These are phyloP conservation scores for Euura saliciscinereae DNA, from an alignment of 1,140 invertebrate species.

Conservation along the genomic window DNA sequence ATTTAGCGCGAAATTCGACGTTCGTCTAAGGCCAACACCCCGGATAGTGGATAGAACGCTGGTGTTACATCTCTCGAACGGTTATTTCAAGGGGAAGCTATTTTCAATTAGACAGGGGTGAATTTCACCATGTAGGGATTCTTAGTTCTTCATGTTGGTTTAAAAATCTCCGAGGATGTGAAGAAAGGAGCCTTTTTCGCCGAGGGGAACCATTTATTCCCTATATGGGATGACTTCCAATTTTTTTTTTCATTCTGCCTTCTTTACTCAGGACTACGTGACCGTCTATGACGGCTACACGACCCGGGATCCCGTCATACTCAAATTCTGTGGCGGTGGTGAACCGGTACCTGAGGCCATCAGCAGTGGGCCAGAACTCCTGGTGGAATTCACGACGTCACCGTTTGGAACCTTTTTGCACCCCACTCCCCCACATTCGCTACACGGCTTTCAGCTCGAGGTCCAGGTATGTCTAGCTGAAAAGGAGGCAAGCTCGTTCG, in stretches of 20 bases:
- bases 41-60: too few species aligned
- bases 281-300: conserved; percentile 91
- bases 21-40: not conserved
- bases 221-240: not conserved
- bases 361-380: conserved; percentile 83
- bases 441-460: conserved; percentile 88
- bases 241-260: not conserved
- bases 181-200: too few species aligned
- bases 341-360: conserved; percentile 80
- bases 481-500: too few species aligned
- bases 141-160: too few species aligned
- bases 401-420: conserved; percentile 86
- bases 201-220: not conserved
- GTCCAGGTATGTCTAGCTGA: conserved; percentile 68
- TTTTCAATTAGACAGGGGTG: too few species aligned
- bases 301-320: conserved; percentile 83
- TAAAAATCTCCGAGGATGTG: too few species aligned
- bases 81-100: too few species aligned
- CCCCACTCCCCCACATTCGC: conserved; percentile 74
- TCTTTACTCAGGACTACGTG: conserved; percentile 74
- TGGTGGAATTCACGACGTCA: conserved; percentile 90
- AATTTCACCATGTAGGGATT: too few species aligned
- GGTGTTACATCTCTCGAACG: too few species aligned
- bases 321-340: conserved; percentile 89
- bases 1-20: too few species aligned